A percentile compares a stretch with the other conserved stretches of the same genome.
phyloP scores from a whole-genome alignment of 2,113 vertebrate genomes.

The Rutilus rutilus region DNA sequence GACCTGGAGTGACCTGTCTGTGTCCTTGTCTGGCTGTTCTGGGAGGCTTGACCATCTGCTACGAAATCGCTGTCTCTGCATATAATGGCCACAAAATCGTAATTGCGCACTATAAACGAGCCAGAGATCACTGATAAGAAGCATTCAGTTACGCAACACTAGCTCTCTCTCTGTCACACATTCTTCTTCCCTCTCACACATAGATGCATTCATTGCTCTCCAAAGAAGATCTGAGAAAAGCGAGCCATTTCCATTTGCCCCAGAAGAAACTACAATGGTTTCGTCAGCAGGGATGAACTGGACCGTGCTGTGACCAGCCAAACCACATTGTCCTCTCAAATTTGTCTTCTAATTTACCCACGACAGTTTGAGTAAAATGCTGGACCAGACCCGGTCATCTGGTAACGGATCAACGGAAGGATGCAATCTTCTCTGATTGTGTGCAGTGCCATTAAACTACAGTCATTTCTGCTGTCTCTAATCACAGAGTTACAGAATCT shows the following conservation, averaged over 20 bases:
- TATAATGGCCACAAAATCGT: background rate
- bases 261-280: background rate
- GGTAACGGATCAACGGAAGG: background rate
- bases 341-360: background rate
- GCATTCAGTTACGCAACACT: background rate
- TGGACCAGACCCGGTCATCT: background rate
- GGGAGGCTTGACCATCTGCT: constrained; percentile 4
- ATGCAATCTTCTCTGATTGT: background rate
- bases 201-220: background rate
- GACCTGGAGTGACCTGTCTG: constrained; percentile 3
- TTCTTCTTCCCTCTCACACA: background rate
- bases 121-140: background rate
- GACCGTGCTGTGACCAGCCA: background rate
- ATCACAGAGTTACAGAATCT: background rate
- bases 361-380: background rate
- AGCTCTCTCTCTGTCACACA: background rate
- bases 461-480: background rate
- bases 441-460: background rate
- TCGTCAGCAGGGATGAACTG: background rate
- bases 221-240: background rate
- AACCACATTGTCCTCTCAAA: background rate
- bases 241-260: background rate
- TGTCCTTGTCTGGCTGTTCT: background rate
- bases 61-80: background rate
- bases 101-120: background rate